These are phyloP conservation scores for Rotaria magnacalcarata DNA, from an alignment of 2,888 invertebrate genomes.

Conservation along the genomic window DNA sequence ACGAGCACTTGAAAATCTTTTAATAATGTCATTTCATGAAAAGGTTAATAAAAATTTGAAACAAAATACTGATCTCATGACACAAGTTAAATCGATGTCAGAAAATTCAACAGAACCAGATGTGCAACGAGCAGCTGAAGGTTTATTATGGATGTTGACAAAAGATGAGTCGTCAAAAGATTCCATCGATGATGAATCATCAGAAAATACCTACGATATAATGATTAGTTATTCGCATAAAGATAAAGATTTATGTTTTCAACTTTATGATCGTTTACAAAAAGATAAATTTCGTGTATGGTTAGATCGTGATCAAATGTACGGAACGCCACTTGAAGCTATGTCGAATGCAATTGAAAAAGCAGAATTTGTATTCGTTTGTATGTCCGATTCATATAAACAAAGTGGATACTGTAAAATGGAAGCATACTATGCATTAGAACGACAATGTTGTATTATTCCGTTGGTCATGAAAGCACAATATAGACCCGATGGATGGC, in stretches of 20 bases:
- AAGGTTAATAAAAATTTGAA: background rate
- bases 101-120: background rate
- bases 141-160: background rate
- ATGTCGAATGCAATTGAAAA: slow-evolving; percentile 37
- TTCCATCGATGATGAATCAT: background rate
- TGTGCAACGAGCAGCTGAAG: background rate
- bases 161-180: background rate
- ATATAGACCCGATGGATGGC: slow-evolving; percentile 38
- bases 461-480: background rate
- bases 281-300: slow-evolving; percentile 28
- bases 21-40: background rate
- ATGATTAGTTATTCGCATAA: slow-evolving; percentile 36
- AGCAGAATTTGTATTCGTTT: background rate
- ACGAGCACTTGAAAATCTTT: slow-evolving; percentile 1
- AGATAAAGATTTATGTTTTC: slow-evolving; percentile 22
- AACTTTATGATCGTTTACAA: background rate
- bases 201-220: background rate
- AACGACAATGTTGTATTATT: background rate
- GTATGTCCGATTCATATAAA: slow-evolving; percentile 35
- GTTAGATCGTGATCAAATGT: slow-evolving; percentile 20
- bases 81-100: background rate
- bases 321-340: background rate
- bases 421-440: slow-evolving; percentile 28
- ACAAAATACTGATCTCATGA: background rate
- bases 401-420: slow-evolving; percentile 26